phyloP scores from a whole-genome alignment of 2,113 vertebrate genomes.

The Malurus melanocephalus region DNA sequence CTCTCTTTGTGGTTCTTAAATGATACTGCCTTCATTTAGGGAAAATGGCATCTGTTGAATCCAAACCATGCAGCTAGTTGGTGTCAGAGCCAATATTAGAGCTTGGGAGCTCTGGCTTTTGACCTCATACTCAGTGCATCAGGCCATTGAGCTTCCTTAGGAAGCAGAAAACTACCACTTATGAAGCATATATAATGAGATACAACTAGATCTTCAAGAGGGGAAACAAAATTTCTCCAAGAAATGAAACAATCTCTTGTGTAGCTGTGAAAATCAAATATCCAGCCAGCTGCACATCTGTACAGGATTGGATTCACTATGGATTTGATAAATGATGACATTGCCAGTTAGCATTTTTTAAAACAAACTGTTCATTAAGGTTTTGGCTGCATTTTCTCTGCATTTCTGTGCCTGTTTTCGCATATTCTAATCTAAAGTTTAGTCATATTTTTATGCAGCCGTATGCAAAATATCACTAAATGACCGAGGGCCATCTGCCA shows the following conservation, averaged over 20 bases:
- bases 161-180: not conserved
- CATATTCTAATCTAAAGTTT: not conserved
- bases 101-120: not conserved
- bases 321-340: not conserved
- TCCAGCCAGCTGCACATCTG: not conserved
- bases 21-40: not conserved
- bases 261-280: not conserved
- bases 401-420: not conserved
- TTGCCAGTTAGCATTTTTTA: not conserved
- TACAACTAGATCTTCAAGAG: not conserved
- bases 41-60: not conserved
- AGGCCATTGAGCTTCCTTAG: not conserved
- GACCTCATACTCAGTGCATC: not conserved
- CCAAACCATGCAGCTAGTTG: not conserved
- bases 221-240: not conserved
- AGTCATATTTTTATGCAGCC: not conserved
- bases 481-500: constrained; percentile 7
- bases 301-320: not conserved
- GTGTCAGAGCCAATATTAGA: not conserved
- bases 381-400: constrained; percentile 24
- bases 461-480: not conserved
- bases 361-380: constrained; percentile 5
- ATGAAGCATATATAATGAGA: not conserved
- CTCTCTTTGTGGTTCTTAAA: constrained; percentile 9
- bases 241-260: not conserved